Evolutionary conservation across 2,888 invertebrate species (phyloP).

Genomic region (Stictocephala bisonia): DNA sequence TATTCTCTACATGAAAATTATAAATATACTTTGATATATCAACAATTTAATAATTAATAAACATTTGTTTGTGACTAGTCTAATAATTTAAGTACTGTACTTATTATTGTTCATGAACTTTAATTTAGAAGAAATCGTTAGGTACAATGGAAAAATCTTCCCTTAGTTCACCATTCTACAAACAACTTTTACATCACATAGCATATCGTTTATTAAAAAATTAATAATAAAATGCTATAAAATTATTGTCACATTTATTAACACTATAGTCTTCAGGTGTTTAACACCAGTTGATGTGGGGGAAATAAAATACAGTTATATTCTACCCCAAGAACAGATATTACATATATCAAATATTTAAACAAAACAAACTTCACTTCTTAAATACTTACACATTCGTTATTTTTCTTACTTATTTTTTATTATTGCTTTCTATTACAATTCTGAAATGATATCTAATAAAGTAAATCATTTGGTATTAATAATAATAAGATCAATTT

Average conservation of each 20-base stretch:
- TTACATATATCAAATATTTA: conserved; percentile 43
- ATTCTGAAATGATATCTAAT: too few species aligned
- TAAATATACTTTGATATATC: conserved; percentile 42
- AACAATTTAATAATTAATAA: conserved; percentile 45
- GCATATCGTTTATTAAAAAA: conserved; percentile 29
- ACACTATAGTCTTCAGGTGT: not conserved
- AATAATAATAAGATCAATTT: too few species aligned
- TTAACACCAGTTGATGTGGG: conserved; percentile 19
- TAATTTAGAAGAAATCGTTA: conserved; percentile 15
- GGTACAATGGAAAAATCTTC: too few species aligned
- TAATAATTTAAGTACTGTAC: conserved; percentile 28
- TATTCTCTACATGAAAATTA: conserved; percentile 43
- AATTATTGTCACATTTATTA: conserved; percentile 48
- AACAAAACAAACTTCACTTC: not conserved
- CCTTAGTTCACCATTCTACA: too few species aligned
- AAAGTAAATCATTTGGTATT: too few species aligned
- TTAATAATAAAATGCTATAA: conserved; percentile 45
- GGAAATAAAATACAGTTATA: too few species aligned
- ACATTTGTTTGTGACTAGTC: conserved; percentile 37
- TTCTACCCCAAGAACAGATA: too few species aligned
- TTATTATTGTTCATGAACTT: not conserved
- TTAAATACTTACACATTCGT: conserved; percentile 6
- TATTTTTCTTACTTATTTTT: conserved; percentile 17
- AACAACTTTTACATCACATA: too few species aligned
- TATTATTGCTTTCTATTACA: conserved; percentile 33